Evolutionary conservation across 2,797 vertebrate genomes (phyloP).

Genomic region (Eulemur coronatus): DNA sequence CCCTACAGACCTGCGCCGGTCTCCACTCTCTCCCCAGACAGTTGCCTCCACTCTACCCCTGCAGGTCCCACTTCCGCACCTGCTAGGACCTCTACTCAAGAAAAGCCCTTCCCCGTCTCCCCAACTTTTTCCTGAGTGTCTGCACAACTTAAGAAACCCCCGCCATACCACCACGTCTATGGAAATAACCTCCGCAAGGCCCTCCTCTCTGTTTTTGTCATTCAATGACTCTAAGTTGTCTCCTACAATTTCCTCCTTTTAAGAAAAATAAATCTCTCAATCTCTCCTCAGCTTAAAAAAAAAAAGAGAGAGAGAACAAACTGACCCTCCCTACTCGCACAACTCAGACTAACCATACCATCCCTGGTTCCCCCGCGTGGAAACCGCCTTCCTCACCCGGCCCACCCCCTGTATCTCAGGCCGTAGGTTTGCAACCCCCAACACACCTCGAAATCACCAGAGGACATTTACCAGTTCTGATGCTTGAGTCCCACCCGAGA

Average conservation of each 20-base stretch:
- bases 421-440: background rate
- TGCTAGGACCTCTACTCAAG: too few species aligned
- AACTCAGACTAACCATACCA: background rate
- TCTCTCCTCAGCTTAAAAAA: background rate
- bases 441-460: background rate
- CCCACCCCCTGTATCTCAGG: background rate
- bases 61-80: background rate
- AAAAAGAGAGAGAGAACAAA: background rate
- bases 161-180: rapidly evolving
- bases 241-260: background rate
- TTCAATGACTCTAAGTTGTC: background rate
- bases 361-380: background rate
- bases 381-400: background rate
- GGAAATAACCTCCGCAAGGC: background rate
- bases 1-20: background rate
- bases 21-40: background rate
- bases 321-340: background rate
- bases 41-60: background rate
- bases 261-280: background rate
- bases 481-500: background rate
- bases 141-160: background rate
- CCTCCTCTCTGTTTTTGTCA: background rate
- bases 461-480: background rate
- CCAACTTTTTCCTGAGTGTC: background rate
- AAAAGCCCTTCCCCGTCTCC: background rate